These are phyloP conservation scores for Nephrotoma appendiculata DNA, from an alignment of 2,888 invertebrate genomes.

Conservation along the genomic window DNA sequence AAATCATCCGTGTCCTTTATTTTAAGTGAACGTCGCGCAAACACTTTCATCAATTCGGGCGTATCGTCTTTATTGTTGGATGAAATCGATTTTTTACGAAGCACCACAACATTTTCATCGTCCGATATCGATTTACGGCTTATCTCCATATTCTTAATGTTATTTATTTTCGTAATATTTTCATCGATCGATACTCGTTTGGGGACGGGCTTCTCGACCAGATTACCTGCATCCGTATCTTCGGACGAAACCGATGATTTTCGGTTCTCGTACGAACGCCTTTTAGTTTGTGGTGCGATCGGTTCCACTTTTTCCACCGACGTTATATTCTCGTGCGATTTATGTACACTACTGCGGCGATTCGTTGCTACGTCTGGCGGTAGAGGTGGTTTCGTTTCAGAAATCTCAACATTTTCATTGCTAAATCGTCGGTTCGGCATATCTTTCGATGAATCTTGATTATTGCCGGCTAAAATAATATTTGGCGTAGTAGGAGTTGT, in stretches of 20 bases:
- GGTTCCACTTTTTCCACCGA: conserved; percentile 12
- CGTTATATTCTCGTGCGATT: conserved; percentile 10
- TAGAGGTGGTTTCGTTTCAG: conserved; percentile 20
- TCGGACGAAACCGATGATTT: conserved; percentile 10
- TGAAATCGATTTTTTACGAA: conserved; percentile 29
- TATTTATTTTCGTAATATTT: conserved; percentile 18
- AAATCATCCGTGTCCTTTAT: conserved; percentile 54
- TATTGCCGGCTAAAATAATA: conserved; percentile 7
- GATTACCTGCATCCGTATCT: background rate
- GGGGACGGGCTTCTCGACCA: no score
- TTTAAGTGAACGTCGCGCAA: conserved; percentile 65
- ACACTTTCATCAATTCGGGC: conserved; percentile 69
- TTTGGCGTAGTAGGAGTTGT: background rate
- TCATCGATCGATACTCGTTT: conserved; percentile 8
- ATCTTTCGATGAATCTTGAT: conserved; percentile 11
- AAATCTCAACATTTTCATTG: conserved; percentile 33
- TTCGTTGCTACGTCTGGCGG: conserved; percentile 6
- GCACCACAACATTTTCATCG: conserved; percentile 20
- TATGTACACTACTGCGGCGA: conserved; percentile 5
- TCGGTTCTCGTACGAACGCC: background rate
- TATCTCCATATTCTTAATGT: conserved; percentile 9
- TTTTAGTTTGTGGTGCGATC: conserved; percentile 13
- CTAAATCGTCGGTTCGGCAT: conserved; percentile 27
- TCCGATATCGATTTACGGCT: conserved; percentile 8
- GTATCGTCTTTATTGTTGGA: conserved; percentile 43